Conservation (phyloP, 2,888 invertebrate genomes). For the Caenorhabditis virilis region DNA sequence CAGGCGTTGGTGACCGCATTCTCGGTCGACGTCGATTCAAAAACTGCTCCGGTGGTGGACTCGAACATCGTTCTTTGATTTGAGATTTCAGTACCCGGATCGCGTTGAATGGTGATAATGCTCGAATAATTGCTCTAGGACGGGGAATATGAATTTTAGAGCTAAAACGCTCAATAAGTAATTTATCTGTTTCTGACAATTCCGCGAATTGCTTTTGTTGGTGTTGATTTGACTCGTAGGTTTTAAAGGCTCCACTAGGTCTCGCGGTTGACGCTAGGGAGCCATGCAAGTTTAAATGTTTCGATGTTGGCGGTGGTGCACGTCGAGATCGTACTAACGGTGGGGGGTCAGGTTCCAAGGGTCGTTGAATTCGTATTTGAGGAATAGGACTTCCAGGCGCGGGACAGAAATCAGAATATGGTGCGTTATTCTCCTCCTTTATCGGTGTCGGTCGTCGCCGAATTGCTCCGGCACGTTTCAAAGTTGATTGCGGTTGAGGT, state of each 20-base stretch:
- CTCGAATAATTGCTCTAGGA: conserved; percentile 43
- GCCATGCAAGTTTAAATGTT: conserved; percentile 53
- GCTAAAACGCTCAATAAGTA: conserved; percentile 54
- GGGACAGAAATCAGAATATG: conserved; percentile 41
- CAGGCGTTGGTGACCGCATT: conserved; percentile 24
- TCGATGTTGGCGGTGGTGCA: conserved; percentile 33
- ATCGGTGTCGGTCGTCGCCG: conserved; percentile 34
- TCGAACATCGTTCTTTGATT: conserved; percentile 28
- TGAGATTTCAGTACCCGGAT: conserved; percentile 32
- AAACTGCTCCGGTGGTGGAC: conserved; percentile 26
- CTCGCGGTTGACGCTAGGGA: conserved; percentile 57
- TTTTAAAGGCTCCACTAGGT: conserved; percentile 48
- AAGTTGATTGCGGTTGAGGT: conserved; percentile 22
- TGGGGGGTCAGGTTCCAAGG: conserved; percentile 35
- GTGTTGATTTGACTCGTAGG: conserved; percentile 38
- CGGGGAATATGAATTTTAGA: conserved; percentile 54
- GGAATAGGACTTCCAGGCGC: conserved; percentile 26
- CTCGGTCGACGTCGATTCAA: conserved; percentile 21
- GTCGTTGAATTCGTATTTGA: conserved; percentile 27
- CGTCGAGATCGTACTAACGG: conserved; percentile 23
- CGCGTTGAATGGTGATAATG: conserved; percentile 42
- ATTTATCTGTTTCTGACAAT: conserved; percentile 52
- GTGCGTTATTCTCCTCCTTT: conserved; percentile 28
- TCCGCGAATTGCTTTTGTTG: conserved; percentile 38
- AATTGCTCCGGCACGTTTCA: conserved; percentile 42